Evolutionary conservation across 2,888 invertebrate genomes (phyloP), one percentile per base, ranked within the genome.

Genomic region (Esperia sulphurella): DNA sequence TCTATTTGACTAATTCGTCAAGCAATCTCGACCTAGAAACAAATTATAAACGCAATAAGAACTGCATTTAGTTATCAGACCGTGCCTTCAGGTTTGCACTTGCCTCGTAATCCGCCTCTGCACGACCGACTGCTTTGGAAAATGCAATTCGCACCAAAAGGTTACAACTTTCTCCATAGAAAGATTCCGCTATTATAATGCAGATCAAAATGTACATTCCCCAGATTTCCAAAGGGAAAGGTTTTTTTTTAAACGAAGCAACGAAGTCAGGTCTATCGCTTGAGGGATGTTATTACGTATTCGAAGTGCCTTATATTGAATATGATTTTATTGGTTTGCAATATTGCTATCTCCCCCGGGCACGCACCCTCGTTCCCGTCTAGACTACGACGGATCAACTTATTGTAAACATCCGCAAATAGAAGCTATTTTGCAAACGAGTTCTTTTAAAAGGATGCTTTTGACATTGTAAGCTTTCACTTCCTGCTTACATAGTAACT

Each of bases 361-460:
- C 68, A 73, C 70, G 68, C 73, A 76, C 82, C 83, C 81, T 75
- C 69, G 49, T 53, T 60, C 54, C 62, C 73, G 87, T 86, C 87
- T 87, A 86, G 87, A 87, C 87, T 69, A 68, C 68, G 67, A 65
- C 66, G 64, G 68, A 79, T 72, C 65, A 72, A 71, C 64, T 77
- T 74, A 77, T 79, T 74, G 68, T 64, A 72, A 61, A 65, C 61
- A 63, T 77, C 66, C 67, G 63, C 59, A 68, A 74, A 71, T 67
- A 65, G 58, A 61, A 63, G 60, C 61, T 60, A 21, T 61, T 45
- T 63, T 65, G 68, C 73, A 66, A 73, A 70, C 70, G 71, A 63
- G 61, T 66, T 70, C 41, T 48, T 69, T 71, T 63, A 55, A 52
- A 55, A 63, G 55, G 59, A 59, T 53, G 50, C 48, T 29, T 57